Evolutionary conservation across 2,797 vertebrate genomes (phyloP).

Genomic region (Anisognathus igniventris): DNA sequence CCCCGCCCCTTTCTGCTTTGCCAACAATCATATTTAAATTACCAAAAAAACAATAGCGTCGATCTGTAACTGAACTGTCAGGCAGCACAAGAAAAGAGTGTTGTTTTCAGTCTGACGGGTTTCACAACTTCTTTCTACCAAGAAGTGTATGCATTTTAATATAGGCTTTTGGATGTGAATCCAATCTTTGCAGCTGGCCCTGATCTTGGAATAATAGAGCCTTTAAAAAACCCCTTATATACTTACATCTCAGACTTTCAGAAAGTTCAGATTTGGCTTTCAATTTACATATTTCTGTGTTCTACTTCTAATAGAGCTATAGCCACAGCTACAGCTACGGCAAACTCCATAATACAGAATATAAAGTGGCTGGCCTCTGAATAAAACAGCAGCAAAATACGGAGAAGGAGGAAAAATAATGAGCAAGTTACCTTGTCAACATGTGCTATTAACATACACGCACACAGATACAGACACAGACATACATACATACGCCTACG

Average conservation of each 20-base stretch:
- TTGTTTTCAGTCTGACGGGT: conserved; percentile 59
- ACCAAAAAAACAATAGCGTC: conserved; percentile 50
- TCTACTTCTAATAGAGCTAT: neutral
- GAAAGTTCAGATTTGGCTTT: neutral
- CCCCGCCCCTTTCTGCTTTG: conserved; percentile 38
- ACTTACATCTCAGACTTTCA: neutral
- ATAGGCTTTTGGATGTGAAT: neutral
- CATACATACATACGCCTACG: fast-evolving
- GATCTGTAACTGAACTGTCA: conserved; percentile 60
- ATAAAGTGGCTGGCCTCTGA: neutral
- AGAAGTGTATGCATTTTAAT: conserved; percentile 68
- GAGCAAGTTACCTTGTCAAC: neutral
- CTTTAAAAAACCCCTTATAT: neutral
- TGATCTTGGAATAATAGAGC: conserved; percentile 21
- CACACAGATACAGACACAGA: fast-evolving
- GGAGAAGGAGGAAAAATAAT: neutral
- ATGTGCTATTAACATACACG: neutral
- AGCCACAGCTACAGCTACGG: neutral
- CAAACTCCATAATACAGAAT: neutral
- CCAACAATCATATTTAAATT: conserved; percentile 66
- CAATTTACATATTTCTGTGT: neutral
- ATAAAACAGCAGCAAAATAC: neutral
- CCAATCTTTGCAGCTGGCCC: conserved; percentile 13
- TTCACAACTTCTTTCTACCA: conserved; percentile 62
- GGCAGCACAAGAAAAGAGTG: conserved; percentile 55